Conservation (phyloP, 1,140 invertebrate species). For the Drosophila pachea region DNA sequence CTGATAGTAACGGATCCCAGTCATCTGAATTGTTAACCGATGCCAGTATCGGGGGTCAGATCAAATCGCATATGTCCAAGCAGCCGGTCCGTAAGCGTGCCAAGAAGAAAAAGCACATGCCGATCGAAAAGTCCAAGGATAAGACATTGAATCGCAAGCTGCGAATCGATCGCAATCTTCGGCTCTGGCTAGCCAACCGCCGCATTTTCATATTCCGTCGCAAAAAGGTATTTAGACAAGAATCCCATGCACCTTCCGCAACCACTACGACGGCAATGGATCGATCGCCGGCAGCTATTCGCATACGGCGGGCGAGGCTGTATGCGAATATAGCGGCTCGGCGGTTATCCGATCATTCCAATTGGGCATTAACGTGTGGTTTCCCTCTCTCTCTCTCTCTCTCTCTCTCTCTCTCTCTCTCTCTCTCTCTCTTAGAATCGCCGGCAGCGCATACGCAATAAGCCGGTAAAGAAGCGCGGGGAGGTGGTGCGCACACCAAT, state of each 20-base stretch:
- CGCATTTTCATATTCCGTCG: slow-evolving; percentile 68
- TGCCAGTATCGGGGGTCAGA: neutral
- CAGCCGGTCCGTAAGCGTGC: slow-evolving; percentile 19
- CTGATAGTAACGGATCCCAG: slow-evolving; percentile 42
- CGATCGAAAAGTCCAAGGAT: slow-evolving; percentile 44
- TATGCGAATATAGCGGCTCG: no score
- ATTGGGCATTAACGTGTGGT: no score
- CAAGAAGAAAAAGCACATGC: slow-evolving; percentile 55
- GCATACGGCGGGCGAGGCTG: no score
- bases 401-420: no score
- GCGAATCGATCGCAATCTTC: slow-evolving; percentile 62
- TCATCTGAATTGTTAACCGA: slow-evolving; percentile 28
- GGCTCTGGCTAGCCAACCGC: slow-evolving; percentile 70
- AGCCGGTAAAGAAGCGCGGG: slow-evolving; percentile 60
- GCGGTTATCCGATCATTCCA: no score
- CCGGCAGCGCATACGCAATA: slow-evolving; percentile 54
- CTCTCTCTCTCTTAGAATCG: slow-evolving; percentile 37
- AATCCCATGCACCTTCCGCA: neutral
- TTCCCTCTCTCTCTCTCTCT: no score
- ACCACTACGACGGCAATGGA: neutral
- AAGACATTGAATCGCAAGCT: slow-evolving; percentile 31
- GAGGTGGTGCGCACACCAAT: slow-evolving; percentile 77
- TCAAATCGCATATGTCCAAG: neutral
- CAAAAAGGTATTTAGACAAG: slow-evolving; percentile 49
- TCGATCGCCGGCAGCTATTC: neutral